Conservation (phyloP, 37 sponge, comb jelly and placozoan species). For the Trichoplax adhaerens region DNA sequence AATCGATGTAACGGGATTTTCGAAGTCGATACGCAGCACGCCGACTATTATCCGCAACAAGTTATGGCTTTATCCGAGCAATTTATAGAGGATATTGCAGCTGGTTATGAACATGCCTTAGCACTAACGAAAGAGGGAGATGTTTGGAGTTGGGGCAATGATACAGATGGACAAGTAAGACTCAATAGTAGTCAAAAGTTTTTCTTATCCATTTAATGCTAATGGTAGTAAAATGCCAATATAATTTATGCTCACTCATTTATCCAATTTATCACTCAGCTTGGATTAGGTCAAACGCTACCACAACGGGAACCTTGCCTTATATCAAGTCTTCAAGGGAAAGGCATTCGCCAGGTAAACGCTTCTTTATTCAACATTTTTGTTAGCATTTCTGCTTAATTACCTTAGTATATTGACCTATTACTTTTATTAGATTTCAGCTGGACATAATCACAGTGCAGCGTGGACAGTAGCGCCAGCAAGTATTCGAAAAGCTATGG, state of each 20-base stretch:
- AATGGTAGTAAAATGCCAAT: too few relatives aligned
- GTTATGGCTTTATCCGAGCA: constrained; percentile 11
- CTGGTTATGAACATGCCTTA: constrained; percentile 7
- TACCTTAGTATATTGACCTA: too few relatives aligned
- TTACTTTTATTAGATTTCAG: constrained; percentile 19
- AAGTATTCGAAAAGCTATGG: constrained; percentile 2
- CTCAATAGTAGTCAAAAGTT: too few relatives aligned
- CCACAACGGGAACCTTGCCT: constrained; percentile 25
- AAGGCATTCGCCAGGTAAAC: constrained; percentile 23
- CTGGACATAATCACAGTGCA: constrained; percentile 37
- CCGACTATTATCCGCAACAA: neutral
- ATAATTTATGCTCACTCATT: neutral
- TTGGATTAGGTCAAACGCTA: constrained; percentile 23
- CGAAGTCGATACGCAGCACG: too few relatives aligned
- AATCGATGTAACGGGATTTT: neutral
- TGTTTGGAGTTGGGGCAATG: constrained; percentile 11
- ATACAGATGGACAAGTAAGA: constrained; percentile 9
- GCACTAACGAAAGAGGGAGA: constrained; percentile 4
- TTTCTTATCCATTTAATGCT: too few relatives aligned
- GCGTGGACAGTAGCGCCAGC: constrained; percentile 21
- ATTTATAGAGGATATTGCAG: constrained; percentile 2
- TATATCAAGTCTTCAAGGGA: constrained; percentile 23
- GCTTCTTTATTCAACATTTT: too few relatives aligned
- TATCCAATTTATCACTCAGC: constrained; percentile 7
- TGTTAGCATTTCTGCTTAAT: too few relatives aligned